These are phyloP conservation scores for Dusona sp. DNA, from an alignment of 2,888 invertebrate genomes.

Conservation along the genomic window DNA sequence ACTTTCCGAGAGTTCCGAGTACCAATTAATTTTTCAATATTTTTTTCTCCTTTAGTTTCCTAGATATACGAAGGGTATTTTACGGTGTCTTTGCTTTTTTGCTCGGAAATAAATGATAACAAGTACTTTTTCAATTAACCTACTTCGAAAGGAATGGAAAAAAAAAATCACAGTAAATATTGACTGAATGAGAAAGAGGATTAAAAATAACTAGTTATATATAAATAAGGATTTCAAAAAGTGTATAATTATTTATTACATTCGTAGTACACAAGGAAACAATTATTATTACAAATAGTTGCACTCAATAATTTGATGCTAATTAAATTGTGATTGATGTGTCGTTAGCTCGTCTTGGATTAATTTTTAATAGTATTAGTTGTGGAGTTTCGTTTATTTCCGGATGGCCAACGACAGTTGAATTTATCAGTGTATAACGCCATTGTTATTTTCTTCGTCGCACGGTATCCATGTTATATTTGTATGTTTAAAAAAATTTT, in stretches of 20 bases:
- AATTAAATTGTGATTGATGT: background rate
- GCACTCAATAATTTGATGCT: background rate
- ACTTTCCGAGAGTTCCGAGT: background rate
- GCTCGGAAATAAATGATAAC: background rate
- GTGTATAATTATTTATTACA: background rate
- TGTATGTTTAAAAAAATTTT: constrained; percentile 7
- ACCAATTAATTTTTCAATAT: background rate
- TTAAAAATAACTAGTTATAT: background rate
- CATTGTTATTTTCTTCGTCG: constrained; percentile 66
- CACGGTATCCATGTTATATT: constrained; percentile 38
- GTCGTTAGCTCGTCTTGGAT: constrained; percentile 12
- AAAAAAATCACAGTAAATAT: background rate
- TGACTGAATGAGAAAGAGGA: background rate
- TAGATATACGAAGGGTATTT: background rate
- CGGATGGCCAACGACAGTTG: constrained; percentile 28
- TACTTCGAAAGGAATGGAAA: background rate
- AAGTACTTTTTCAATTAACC: constrained; percentile 5
- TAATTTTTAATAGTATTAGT: constrained; percentile 21
- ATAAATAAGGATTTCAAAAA: background rate
- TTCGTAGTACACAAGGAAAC: background rate
- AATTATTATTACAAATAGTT: background rate
- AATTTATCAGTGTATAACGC: constrained; percentile 43
- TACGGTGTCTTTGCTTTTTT: background rate
- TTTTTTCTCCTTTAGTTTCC: background rate
- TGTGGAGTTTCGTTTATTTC: background rate